Evolutionary conservation across 2,113 vertebrate species (phyloP).

Genomic region (Zosterops lateralis): DNA sequence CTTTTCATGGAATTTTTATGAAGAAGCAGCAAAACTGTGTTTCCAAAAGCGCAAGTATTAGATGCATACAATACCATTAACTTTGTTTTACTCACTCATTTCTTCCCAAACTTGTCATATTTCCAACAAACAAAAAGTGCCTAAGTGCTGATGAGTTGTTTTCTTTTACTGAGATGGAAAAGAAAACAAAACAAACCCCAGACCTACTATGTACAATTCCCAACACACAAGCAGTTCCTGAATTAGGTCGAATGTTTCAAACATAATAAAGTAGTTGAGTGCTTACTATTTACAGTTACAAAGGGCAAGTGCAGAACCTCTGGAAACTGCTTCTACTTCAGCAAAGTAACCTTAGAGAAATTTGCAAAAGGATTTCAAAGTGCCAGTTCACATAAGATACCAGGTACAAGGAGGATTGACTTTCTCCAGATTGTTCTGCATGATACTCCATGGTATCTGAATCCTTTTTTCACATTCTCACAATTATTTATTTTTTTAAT

Average conservation of each 20-base stretch:
- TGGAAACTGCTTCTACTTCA: background rate
- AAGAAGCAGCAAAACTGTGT: background rate
- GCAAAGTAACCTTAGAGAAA: background rate
- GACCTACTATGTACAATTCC: background rate
- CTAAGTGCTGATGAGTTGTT: background rate
- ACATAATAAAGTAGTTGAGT: background rate
- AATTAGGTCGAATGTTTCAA: background rate
- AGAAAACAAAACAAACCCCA: background rate
- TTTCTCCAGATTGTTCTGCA: background rate
- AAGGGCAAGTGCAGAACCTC: background rate
- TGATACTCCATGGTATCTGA: background rate
- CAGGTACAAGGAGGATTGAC: fast-evolving
- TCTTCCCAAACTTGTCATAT: background rate
- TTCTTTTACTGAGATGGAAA: background rate
- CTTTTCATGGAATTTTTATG: background rate
- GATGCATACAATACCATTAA: background rate
- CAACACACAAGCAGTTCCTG: background rate
- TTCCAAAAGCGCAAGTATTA: background rate
- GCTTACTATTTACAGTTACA: background rate
- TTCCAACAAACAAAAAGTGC: background rate
- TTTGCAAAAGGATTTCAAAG: background rate
- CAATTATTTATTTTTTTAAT: no score
- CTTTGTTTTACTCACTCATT: background rate
- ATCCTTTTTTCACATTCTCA: no score
- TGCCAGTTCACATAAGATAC: background rate